These are phyloP conservation scores for Apodemia zela DNA, from an alignment of 2,888 invertebrate species.

Conservation along the genomic window DNA sequence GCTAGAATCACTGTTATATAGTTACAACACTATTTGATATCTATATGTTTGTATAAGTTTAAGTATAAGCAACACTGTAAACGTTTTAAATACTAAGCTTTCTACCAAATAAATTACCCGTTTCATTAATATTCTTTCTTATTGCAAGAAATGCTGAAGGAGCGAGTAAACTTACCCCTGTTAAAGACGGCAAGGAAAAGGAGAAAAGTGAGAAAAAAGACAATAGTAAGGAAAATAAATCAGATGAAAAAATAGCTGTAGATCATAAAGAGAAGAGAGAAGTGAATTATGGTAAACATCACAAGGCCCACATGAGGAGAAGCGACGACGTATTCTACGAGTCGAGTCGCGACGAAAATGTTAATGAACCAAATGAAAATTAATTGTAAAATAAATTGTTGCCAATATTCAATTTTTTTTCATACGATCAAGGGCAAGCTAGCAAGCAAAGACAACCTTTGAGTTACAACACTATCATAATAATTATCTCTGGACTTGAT, in stretches of 20 bases:
- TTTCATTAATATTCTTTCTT: background rate
- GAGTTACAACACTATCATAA: too few relatives aligned
- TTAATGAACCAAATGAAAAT: slow-evolving; percentile 58
- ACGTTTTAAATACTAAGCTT: too few relatives aligned
- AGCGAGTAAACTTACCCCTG: background rate
- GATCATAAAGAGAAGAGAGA: slow-evolving; percentile 9
- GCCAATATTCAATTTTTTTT: slow-evolving; percentile 7
- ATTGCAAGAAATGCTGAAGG: slow-evolving; percentile 18
- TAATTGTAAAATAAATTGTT: slow-evolving; percentile 32
- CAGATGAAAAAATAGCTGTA: slow-evolving; percentile 14
- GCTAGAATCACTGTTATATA: too few relatives aligned
- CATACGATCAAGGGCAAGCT: too few relatives aligned
- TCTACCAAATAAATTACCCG: too few relatives aligned
- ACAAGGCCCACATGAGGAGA: slow-evolving; percentile 14
- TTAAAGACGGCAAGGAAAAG: slow-evolving; percentile 12
- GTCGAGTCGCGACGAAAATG: slow-evolving; percentile 64
- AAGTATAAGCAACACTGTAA: too few relatives aligned
- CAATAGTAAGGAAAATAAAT: slow-evolving; percentile 22
- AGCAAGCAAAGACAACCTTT: too few relatives aligned
- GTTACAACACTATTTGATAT: too few relatives aligned
- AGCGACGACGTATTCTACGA: slow-evolving; percentile 50
- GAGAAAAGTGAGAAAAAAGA: slow-evolving; percentile 26
- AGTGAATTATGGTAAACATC: background rate
- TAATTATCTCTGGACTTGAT: too few relatives aligned
- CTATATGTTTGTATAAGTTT: too few relatives aligned